phyloP scores from a whole-genome alignment of 2,797 vertebrate genomes.

The Pseudomugil tenellus region DNA sequence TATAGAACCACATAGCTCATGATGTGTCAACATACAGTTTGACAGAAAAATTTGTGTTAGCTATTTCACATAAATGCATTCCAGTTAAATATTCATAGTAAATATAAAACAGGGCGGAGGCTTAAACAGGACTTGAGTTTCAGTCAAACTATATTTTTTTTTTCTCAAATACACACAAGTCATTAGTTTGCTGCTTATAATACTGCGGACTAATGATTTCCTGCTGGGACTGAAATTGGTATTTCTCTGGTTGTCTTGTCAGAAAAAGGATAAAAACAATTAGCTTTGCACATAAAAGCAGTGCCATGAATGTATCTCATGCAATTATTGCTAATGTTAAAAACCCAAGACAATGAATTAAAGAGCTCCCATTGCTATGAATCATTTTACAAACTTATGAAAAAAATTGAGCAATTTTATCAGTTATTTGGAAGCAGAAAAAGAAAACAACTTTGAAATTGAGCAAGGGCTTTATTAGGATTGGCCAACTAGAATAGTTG shows the following conservation, averaged over 20 bases:
- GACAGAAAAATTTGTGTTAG: constrained; percentile 41
- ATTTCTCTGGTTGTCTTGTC: neutral
- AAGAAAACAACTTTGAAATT: neutral
- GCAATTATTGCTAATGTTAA: neutral
- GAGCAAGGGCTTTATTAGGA: neutral
- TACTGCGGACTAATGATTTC: constrained; percentile 11
- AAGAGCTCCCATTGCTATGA: neutral
- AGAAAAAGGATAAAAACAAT: neutral
- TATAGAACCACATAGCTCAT: constrained; percentile 21
- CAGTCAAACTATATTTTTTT: constrained; percentile 1
- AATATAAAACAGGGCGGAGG: constrained; percentile 41
- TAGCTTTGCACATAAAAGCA: neutral
- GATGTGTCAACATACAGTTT: constrained; percentile 52
- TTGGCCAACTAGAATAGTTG: neutral
- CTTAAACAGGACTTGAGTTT: constrained; percentile 21
- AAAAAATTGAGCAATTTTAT: constrained; percentile 13
- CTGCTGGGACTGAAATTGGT: neutral
- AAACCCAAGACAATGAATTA: constrained; percentile 4
- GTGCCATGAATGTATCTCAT: neutral
- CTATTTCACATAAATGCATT: constrained; percentile 55
- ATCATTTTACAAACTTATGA: constrained; percentile 6
- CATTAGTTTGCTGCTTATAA: constrained; percentile 9
- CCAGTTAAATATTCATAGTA: constrained; percentile 57
- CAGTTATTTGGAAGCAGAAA: constrained; percentile 3
- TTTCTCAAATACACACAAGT: constrained; percentile 20